Base-by-base conservation (phyloP, 30 jellyfish, hydroid and myxozoan genomes). In the Sanderia malayensis region DNA sequence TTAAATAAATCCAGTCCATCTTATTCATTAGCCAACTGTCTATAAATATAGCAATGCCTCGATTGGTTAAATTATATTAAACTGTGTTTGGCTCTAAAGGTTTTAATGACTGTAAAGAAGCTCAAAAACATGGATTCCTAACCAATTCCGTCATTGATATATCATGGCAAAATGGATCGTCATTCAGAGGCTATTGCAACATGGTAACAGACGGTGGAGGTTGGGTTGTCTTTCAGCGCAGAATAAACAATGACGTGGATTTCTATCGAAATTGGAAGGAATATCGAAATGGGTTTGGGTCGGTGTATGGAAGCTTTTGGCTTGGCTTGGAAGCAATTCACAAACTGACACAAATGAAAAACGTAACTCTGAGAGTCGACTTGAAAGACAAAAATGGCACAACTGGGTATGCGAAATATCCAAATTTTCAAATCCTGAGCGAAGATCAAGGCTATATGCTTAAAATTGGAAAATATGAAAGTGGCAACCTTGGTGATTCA, bases 121-220 rank as follows among this genome's bases (percentile, higher is more conserved):
- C 53, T 4, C 32, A 46, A 25, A 78, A 22, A 34, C 30, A 69
- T 71, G 89, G 89, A 21, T 47, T 78, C 1, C 64, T 28, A 13
- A 49, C 52, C 27, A 55, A 61, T 61, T 65, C 33, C 45, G 27
- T 23, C 23, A 61, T 55, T 4, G 89, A 78, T 11, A 30, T 78
- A 31, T 78, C 89, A 17, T 64, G 80, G 89, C 21, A 23, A 31
- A 78, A 78, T 55, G 89, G 82, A 1, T 64, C 89, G 24, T 64
- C 81, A 22, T 78, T 78, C 57, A 34, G 52, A 33, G 82, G 75
- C 60, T 78, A 64, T 44, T 78, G 89, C 75, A 66, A 78, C 46
- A 78, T 78, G 89, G 70, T 18, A 9, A 55, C 62, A 22, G 89
- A 78, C 55, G 74, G 75, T 8, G 89, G 89, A n/a, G 82, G 89